Conservation (phyloP, 2,113 vertebrate species). For the Paramormyrops kingsleyae region DNA sequence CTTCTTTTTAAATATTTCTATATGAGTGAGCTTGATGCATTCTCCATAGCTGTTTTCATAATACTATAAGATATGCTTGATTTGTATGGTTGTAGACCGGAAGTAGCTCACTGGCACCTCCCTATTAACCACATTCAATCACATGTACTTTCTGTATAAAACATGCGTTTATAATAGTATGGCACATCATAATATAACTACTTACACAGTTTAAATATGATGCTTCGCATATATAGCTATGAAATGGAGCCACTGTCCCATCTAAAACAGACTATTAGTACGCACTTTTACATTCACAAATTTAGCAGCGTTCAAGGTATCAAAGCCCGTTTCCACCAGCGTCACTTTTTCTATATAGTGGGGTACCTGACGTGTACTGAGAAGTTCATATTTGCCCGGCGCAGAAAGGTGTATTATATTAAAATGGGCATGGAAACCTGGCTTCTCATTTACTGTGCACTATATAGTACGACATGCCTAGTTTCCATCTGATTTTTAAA, state of each 20-base stretch:
- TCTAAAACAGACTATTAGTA: neutral
- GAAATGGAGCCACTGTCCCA: neutral
- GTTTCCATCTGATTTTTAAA: too few species aligned
- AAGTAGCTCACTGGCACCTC: neutral
- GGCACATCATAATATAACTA: neutral
- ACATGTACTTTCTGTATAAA: neutral
- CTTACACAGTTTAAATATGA: neutral
- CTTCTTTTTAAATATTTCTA: neutral
- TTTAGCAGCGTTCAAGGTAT: neutral
- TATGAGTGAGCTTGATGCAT: neutral
- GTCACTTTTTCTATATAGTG: too few species aligned
- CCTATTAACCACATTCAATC: neutral
- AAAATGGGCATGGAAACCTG: too few species aligned
- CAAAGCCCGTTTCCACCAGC: too few species aligned
- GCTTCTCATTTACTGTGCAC: too few species aligned
- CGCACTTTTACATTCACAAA: neutral
- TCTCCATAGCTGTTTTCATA: neutral
- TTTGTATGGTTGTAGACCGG: neutral
- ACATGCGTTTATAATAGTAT: neutral
- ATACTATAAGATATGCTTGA: neutral
- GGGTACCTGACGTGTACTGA: too few species aligned
- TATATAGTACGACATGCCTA: too few species aligned
- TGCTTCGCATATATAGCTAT: neutral
- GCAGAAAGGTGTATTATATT: too few species aligned
- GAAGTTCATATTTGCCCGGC: too few species aligned